Base-by-base conservation (phyloP, 53 echinoderm and acorn worm genomes). In the Holothuria scabra region DNA sequence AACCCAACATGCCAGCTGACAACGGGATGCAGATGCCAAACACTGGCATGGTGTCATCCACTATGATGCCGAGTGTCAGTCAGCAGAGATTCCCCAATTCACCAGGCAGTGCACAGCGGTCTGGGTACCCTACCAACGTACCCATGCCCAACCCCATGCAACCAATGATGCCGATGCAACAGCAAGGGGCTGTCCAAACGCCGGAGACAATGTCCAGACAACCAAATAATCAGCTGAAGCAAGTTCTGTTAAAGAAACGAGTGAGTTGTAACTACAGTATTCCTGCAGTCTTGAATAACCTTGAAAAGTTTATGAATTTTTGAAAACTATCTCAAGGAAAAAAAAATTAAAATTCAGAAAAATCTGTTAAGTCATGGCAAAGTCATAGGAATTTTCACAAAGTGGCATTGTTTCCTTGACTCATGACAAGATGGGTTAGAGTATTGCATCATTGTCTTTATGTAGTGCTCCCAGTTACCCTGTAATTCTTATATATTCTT, bases 211-310 rank as follows among this genome's bases (percentile, higher is more conserved):
- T 69, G 69, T 37, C 32, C 72, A 72, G 83, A 71, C 86, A 90
- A 72, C 81, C 70, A 34, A 86, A 75, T 7, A 87, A 67, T 24
- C 91, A 91, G 32, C 90, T 48, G 18, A 87, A 90, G 59, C 89
- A 86, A 46, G 83, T 83, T n/a, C 33, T 84, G 33, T 84, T 86
- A 55, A 62, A 80, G 23, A 69, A 82, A 66, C 72, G 74, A 32
- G 59, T 78, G 25, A 56, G 78, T 18, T 32, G 64, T 26, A 26
- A 5, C 26, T 61, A n/a, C n/a, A n/a, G n/a, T n/a, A n/a, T n/a
- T n/a, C n/a, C n/a, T n/a, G n/a, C n/a, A n/a, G n/a, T n/a, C n/a
- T n/a, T n/a, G n/a, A n/a, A n/a, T n/a, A n/a, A n/a, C n/a, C n/a
- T n/a, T n/a, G n/a, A n/a, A n/a, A n/a, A n/a, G n/a, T n/a, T n/a